phyloP scores from a whole-genome alignment of 2,797 vertebrate species.

The Aldrovandia affinis region DNA sequence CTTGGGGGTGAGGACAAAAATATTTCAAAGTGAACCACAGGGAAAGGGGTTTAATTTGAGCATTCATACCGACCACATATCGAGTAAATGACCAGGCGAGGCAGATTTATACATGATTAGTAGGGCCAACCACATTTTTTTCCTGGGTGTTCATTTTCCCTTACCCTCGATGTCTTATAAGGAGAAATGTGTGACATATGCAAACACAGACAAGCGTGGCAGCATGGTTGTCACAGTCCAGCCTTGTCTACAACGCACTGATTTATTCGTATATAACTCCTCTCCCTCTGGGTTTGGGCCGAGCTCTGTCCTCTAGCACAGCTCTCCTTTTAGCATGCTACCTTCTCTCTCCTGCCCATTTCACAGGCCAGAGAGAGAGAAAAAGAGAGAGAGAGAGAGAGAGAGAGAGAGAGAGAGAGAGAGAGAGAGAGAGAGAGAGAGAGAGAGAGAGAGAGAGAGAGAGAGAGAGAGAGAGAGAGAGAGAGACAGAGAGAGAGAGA shows the following conservation, averaged over 20 bases:
- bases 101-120: neutral
- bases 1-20: neutral
- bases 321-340: neutral
- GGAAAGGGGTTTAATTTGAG: neutral
- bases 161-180: neutral
- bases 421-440: neutral
- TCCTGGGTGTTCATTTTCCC: neutral
- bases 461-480: neutral
- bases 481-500: neutral
- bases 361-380: neutral
- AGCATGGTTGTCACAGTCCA: neutral
- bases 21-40: neutral
- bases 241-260: neutral
- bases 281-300: neutral
- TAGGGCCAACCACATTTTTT: neutral
- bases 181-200: neutral
- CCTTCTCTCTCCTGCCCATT: neutral
- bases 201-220: neutral
- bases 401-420: conserved; percentile 17
- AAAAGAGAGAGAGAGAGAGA: conserved; percentile 19
- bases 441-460: neutral
- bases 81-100: neutral
- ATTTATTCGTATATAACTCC: conserved; percentile 2
- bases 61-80: neutral
- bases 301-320: conserved; percentile 7